phyloP scores from a whole-genome alignment of 2,797 vertebrate genomes.

The Pyrrhura leucotis region DNA sequence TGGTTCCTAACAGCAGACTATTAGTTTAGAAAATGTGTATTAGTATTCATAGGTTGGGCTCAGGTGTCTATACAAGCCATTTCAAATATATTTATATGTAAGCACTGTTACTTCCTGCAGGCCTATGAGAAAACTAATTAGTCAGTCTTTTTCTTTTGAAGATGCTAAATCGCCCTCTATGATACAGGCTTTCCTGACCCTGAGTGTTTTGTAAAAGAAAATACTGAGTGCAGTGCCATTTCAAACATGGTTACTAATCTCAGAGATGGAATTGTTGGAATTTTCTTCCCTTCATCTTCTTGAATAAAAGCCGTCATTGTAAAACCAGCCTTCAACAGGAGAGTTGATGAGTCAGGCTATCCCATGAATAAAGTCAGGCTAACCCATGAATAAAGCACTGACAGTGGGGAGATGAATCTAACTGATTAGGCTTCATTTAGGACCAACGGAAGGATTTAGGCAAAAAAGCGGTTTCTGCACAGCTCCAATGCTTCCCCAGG shows the following conservation, averaged over 20 bases:
- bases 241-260: not conserved
- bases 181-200: not conserved
- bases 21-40: not conserved
- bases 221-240: not conserved
- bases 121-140: not conserved
- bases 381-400: conserved; percentile 17
- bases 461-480: not conserved
- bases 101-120: not conserved
- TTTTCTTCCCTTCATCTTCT: conserved; percentile 3
- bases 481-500: not conserved
- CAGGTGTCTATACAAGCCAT: not conserved
- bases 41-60: not conserved
- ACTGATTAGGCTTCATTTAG: conserved; percentile 26
- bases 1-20: not conserved
- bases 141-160: not conserved
- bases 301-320: conserved; percentile 55
- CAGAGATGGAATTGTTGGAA: not conserved
- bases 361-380: not conserved
- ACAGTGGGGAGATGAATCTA: not conserved
- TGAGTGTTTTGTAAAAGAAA: conserved; percentile 1
- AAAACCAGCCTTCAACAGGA: not conserved
- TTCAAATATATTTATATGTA: not conserved
- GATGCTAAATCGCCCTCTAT: not conserved
- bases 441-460: conserved; percentile 30
- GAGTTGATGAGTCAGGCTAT: conserved; percentile 47